Evolutionary conservation across 2,888 invertebrate species (phyloP).

Genomic region (Baronia brevicornis): DNA sequence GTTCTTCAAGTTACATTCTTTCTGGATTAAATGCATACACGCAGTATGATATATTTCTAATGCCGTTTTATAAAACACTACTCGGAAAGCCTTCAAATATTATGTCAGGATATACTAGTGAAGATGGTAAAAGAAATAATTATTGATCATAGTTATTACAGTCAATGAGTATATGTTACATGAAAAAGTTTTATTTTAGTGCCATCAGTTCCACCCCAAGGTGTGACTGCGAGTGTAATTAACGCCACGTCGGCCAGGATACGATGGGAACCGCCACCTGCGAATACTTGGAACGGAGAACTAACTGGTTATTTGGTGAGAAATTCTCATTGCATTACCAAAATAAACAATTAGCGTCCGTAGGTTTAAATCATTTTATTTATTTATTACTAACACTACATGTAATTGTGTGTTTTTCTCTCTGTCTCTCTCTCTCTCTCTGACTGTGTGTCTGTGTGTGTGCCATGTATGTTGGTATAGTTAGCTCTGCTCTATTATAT

Average conservation of each 20-base stretch:
- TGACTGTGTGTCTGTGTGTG: too few species aligned
- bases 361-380: too few species aligned
- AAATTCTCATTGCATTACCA: conserved; percentile 20
- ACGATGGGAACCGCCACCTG: conserved; percentile 87
- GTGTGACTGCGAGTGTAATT: conserved; percentile 86
- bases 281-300: conserved; percentile 84
- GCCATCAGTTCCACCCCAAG: conserved; percentile 86
- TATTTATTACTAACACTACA: too few species aligned
- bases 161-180: conserved; percentile 22
- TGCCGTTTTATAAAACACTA: conserved; percentile 90
- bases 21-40: conserved; percentile 88
- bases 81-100: conserved; percentile 96
- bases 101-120: conserved; percentile 87
- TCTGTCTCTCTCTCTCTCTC: too few species aligned
- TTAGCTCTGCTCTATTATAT: too few species aligned
- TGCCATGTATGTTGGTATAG: too few species aligned
- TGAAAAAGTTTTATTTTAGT: conserved; percentile 67
- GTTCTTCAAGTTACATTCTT: conserved; percentile 82
- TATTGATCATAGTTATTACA: conserved; percentile 18
- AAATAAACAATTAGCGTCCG: conserved; percentile 5
- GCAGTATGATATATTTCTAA: conserved; percentile 93
- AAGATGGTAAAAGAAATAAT: conserved; percentile 79
- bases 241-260: conserved; percentile 88
- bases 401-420: too few species aligned
- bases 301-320: conserved; percentile 92